These are phyloP conservation scores for Isurus oxyrinchus DNA, from an alignment of 2,113 vertebrate species.

Conservation along the genomic window DNA sequence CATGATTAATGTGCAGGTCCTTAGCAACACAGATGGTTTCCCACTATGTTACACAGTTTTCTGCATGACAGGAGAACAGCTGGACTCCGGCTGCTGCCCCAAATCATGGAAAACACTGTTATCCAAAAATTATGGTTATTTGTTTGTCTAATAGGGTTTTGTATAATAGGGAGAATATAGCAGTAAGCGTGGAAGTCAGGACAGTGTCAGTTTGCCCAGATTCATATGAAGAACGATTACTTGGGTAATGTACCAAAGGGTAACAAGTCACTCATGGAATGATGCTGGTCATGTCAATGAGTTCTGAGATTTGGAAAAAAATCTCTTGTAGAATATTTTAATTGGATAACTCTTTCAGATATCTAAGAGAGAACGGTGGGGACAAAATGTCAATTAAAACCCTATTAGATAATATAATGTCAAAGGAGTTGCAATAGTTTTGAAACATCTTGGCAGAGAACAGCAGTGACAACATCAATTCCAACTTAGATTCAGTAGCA, in stretches of 20 bases:
- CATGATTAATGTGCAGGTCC: not conserved
- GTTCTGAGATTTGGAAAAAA: not conserved
- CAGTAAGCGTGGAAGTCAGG: not conserved
- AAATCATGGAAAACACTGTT: not conserved
- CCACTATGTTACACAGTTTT: not conserved
- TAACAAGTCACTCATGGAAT: not conserved
- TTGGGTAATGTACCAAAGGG: not conserved
- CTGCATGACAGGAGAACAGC: not conserved
- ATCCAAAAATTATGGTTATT: not conserved
- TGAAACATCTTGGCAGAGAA: not conserved
- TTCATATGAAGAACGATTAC: not conserved
- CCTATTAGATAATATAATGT: not conserved
- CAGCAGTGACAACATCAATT: not conserved
- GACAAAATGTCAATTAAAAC: not conserved
- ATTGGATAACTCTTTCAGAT: not conserved
- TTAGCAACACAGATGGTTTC: not conserved
- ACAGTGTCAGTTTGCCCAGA: not conserved
- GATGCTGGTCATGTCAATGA: not conserved
- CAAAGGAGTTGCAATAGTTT: not conserved
- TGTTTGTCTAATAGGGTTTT: not conserved
- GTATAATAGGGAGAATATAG: not conserved
- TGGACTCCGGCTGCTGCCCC: not conserved
- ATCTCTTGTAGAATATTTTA: not conserved
- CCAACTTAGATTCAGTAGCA: not conserved
- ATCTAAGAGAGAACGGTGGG: not conserved